A percentile compares a stretch with the other conserved stretches of the same genome.
Evolutionary conservation across 2,888 invertebrate species (phyloP).

Genomic region (Heterodera filipjevi): DNA sequence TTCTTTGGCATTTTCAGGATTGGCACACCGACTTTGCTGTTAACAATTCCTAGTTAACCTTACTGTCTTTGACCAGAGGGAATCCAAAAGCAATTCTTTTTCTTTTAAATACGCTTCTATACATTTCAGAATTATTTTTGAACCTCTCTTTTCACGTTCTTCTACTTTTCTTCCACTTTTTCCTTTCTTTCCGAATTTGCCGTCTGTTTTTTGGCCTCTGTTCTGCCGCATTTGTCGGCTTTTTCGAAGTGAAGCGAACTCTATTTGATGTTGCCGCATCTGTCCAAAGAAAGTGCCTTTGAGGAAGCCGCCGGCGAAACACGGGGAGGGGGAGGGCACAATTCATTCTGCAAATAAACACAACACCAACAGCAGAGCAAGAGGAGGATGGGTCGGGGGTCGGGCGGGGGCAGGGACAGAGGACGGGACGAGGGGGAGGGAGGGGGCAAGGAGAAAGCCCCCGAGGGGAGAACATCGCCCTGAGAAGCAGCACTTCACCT

Average conservation of each 20-base stretch:
- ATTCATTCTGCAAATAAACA: background rate
- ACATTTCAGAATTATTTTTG: no score
- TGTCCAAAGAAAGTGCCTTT: background rate
- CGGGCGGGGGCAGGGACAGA: background rate
- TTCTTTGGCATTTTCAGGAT: no score
- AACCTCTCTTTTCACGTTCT: background rate
- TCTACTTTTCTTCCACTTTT: background rate
- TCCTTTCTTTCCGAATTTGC: background rate
- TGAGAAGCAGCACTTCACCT: constrained; percentile 4
- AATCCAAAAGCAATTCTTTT: no score
- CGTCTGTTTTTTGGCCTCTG: background rate
- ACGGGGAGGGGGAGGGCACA: background rate
- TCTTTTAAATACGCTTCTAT: no score
- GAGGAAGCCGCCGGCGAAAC: background rate
- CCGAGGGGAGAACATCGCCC: background rate
- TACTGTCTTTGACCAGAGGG: no score
- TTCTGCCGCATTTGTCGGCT: background rate
- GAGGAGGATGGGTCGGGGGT: no score
- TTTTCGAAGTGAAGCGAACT: background rate
- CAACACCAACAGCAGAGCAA: no score
- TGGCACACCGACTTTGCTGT: no score
- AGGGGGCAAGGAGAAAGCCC: background rate
- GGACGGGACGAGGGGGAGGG: background rate
- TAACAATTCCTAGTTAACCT: no score
- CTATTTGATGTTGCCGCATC: constrained; percentile 15